phyloP scores from a whole-genome alignment of 2,888 invertebrate genomes.

The Apoda limacodes region DNA sequence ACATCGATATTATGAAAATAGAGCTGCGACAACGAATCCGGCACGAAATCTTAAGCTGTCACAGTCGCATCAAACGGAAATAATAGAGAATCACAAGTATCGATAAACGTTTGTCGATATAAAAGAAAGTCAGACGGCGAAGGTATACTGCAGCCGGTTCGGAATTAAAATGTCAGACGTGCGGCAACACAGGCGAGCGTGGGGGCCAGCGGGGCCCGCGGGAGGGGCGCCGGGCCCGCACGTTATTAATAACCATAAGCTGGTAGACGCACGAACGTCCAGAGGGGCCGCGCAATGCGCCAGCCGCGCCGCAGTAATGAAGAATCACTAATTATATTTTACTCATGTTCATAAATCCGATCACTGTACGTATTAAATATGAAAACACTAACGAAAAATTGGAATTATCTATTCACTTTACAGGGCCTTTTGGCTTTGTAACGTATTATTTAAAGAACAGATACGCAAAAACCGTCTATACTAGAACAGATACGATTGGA shows the following conservation, averaged over 20 bases:
- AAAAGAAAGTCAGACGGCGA: constrained; percentile 37
- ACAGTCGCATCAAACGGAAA: too few relatives aligned
- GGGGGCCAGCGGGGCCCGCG: constrained; percentile 35
- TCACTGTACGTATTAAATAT: too few relatives aligned
- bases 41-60: too few relatives aligned
- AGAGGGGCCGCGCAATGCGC: constrained; percentile 63
- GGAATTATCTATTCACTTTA: too few relatives aligned
- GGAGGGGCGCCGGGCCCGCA: constrained; percentile 35
- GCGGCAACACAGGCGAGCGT: constrained; percentile 53
- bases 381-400: too few relatives aligned
- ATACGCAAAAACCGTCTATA: too few relatives aligned
- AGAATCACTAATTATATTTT: constrained; percentile 70
- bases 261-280: constrained; percentile 69
- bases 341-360: too few relatives aligned
- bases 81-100: constrained; percentile 42
- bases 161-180: constrained; percentile 70
- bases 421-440: too few relatives aligned
- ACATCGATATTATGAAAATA: too few relatives aligned
- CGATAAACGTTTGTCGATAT: constrained; percentile 56
- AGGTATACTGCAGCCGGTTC: constrained; percentile 49
- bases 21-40: too few relatives aligned
- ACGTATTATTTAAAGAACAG: too few relatives aligned
- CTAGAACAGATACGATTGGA: too few relatives aligned
- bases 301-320: constrained; percentile 65
- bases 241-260: constrained; percentile 71